Base-by-base conservation (phyloP, 2,888 invertebrate species). In the Pachydiplax longipennis region DNA sequence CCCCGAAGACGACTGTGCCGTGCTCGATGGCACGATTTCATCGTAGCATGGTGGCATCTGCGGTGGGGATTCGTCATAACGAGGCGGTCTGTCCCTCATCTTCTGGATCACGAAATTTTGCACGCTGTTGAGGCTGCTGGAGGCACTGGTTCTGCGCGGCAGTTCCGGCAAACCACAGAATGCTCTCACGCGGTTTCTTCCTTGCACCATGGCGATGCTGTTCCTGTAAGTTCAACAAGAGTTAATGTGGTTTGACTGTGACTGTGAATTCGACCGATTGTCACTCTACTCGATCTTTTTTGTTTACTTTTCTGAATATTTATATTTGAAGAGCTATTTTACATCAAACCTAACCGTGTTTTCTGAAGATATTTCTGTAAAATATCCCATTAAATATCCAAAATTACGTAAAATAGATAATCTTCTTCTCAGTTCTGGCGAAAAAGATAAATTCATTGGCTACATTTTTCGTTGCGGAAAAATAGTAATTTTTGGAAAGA, bases 21-120 rank as follows among this genome's bases (percentile, higher is more conserved):
- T 3, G 10, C 5, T n/a, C 48, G 58, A 58, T 3, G 73, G 12
- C 31, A 73, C 80, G 61, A 83, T n/a, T 25, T 90, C 90, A 22
- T 92, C 92, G 35, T 93, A 93, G 4, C 93, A 91, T 1, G 93
- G 93, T 10, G 93, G 93, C 40, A 93, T 92, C 87, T 92, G 92
- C 6, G 91, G 91, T n/a, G 82, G 91, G 15, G 92, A 91, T 90
- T 93, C 93, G 37, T 91, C 92, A 90, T 94, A 94, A 5, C 92
- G 91, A 4, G 94, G 94, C 37, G 94, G 94, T 81, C 93, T 92
- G 80, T 93, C 93, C 91, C 92, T 92, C 91, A 93, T 92, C 91
- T 93, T 91, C 90, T 92, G 92, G 13, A 92, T 80, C 13, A 93
- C 92, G 82, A 91, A 92, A 90, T 92, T 91, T 91, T 93, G 93